Base-by-base conservation (phyloP, 2,113 vertebrate species). In the Tylochromis polylepis region DNA sequence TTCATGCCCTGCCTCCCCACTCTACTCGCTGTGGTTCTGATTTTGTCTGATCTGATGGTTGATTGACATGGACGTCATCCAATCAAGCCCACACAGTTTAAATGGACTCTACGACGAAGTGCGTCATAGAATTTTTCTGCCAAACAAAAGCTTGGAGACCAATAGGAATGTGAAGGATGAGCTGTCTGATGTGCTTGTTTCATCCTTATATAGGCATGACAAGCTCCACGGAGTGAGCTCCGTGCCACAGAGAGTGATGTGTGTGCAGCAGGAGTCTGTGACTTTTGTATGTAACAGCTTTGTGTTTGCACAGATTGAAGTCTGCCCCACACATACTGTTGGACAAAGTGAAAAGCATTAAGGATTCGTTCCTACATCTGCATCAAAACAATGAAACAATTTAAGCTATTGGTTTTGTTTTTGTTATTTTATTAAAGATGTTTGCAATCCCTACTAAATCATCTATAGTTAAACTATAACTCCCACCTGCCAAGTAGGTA, bases 121-220 rank as follows among this genome's bases (percentile, higher is more conserved):
- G 93, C 94, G 94, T 95, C 93, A 95, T 70, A 51, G 92, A 90
- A 20, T 90, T 81, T 86, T 75, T 88, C 82, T 92, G 82, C 84
- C 83, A 55, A 87, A 91, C 89, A 93, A 79, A 94, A 86, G 83
- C 86, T 81, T 38, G 51, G 75, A 85, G 88, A 91, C 92, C 91
- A 91, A 94, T 95, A 60, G 75, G 83, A 91, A 88, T 3, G 77
- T 81, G 86, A 83, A 65, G 82, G 80, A 91, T 90, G 91, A 89
- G 90, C 81, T 83, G 75, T 86, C 79, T 51, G 80, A 78, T 92
- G 92, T 60, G 31, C 67, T 75, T 43, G 82, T 92, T 90, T 84
- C 82, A 88, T 91, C 94, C 94, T 94, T 94, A 95, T 94, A 93
- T 95, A 92, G 94, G 22, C 94, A 95, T 85, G 75, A 57, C 72